Evolutionary conservation across 1,140 invertebrate species (phyloP), one percentile per base, ranked within the genome.

Genomic region (Caenorhabditis tropicalis): DNA sequence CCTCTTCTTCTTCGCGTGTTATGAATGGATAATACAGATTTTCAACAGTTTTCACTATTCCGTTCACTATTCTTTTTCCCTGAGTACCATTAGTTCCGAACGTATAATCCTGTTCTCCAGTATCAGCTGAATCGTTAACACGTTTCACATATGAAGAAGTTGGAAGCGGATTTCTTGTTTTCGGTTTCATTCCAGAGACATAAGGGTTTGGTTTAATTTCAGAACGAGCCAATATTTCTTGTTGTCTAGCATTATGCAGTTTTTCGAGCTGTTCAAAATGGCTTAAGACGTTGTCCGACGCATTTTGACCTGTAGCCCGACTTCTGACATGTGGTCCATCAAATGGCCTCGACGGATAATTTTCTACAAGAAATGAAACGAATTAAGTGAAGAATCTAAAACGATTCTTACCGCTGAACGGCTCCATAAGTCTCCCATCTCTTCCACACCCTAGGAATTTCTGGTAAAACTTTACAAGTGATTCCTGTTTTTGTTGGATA

Each of bases 11-110:
- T 74, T 74, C 65, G 21, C 65, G 65, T 6, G 36, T 74, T 16
- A 74, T 74, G 27, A 74, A 74, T 12, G 65, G 65, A 74, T 74
- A 74, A n/a, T 43, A 46, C n/a, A 74, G 65, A n/a, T 74, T 74
- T 4, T 74, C 65, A 24, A 74, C 65, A 43, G 65, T 9, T 24
- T 74, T 74, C 19, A 74, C 65, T 15, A 74, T 74, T 43, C 65
- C 65, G n/a, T 74, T 74, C 10, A 74, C 65, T 24, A 74, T 74
- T 74, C 65, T 12, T 43, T 74, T 74, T 43, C 65, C 65, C 24
- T 74, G 65, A 12, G 65, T 74, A 24, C 65, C 65, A 74, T 74
- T 74, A 10, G 65, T 74, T 74, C 65, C 65, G n/a, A 74, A 74
- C 19, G 65, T 74, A 10, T 74, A 74, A 15, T 74, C 65, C 24